These are phyloP conservation scores for Eremophila alpestris DNA, from an alignment of 2,797 vertebrate genomes.

Conservation along the genomic window DNA sequence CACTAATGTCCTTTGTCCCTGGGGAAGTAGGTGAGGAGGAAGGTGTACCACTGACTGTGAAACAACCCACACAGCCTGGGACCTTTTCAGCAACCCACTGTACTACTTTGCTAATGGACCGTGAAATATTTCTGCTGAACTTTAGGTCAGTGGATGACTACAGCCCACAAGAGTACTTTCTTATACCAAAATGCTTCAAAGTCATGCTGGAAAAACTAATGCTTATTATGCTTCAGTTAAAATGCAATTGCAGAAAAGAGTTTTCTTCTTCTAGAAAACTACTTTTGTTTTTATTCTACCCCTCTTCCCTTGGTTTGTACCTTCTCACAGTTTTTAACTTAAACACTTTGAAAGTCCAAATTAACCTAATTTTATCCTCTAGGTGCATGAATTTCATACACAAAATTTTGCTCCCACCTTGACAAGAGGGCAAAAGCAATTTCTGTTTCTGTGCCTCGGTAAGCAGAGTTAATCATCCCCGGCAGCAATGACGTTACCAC, in stretches of 20 bases:
- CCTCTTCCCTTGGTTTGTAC: neutral
- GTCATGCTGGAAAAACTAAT: neutral
- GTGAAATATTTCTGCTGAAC: slow-evolving; percentile 36
- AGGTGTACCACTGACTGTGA: neutral
- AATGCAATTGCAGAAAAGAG: neutral
- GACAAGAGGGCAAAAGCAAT: slow-evolving; percentile 35
- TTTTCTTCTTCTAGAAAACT: neutral
- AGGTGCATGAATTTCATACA: neutral
- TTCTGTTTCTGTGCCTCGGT: slow-evolving; percentile 20
- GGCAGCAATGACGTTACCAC: slow-evolving; percentile 46
- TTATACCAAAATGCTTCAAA: neutral
- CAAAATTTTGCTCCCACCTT: slow-evolving; percentile 27
- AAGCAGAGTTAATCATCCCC: slow-evolving; percentile 48
- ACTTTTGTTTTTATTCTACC: neutral
- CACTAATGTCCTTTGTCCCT: slow-evolving; percentile 48
- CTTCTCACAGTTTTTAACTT: neutral
- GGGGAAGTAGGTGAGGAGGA: slow-evolving; percentile 53
- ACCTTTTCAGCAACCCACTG: neutral
- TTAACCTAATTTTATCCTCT: slow-evolving; percentile 1
- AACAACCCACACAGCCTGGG: neutral
- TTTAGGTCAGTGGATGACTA: neutral
- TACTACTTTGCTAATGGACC: slow-evolving; percentile 12
- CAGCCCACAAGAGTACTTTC: neutral
- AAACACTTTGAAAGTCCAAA: neutral
- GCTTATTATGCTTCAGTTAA: slow-evolving; percentile 11